These are phyloP conservation scores for Amorpha juglandis DNA, from an alignment of 2,888 invertebrate species.

Conservation along the genomic window DNA sequence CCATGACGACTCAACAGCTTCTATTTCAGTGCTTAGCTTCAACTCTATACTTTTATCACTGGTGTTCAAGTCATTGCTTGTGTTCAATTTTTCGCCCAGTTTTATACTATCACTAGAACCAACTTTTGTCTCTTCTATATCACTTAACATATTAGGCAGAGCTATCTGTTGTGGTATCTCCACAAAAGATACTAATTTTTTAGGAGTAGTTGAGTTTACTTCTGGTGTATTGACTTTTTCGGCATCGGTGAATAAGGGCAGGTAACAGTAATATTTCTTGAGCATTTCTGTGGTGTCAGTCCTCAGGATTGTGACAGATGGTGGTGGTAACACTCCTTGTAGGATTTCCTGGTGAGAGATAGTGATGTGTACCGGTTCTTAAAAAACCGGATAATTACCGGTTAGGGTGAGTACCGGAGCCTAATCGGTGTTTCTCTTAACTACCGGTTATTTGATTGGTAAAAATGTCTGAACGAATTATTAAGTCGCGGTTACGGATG, in stretches of 20 bases:
- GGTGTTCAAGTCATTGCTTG: constrained; percentile 52
- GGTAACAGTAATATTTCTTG: constrained; percentile 81
- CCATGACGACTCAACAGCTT: constrained; percentile 79
- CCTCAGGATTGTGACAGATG: constrained; percentile 88
- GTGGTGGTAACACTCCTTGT: constrained; percentile 89
- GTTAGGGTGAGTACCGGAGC: no score
- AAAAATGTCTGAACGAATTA: no score
- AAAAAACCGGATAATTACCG: no score
- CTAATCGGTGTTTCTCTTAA: no score
- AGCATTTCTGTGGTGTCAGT: constrained; percentile 87
- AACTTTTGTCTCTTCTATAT: constrained; percentile 1
- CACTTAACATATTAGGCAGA: constrained; percentile 21
- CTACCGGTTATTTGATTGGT: no score
- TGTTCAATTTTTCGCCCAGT: constrained; percentile 1
- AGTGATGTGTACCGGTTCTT: no score
- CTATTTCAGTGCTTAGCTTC: constrained; percentile 62
- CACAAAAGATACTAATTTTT: constrained; percentile 71
- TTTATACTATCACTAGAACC: background rate
- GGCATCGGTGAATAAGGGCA: constrained; percentile 77
- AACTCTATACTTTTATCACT: constrained; percentile 67
- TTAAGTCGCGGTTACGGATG: no score
- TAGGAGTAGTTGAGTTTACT: constrained; percentile 65
- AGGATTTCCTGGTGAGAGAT: constrained; percentile 79
- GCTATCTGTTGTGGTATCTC: constrained; percentile 59
- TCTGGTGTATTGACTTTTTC: constrained; percentile 55